Evolutionary conservation across 2,888 invertebrate genomes (phyloP).

Genomic region (Dastarcus helophoroides): DNA sequence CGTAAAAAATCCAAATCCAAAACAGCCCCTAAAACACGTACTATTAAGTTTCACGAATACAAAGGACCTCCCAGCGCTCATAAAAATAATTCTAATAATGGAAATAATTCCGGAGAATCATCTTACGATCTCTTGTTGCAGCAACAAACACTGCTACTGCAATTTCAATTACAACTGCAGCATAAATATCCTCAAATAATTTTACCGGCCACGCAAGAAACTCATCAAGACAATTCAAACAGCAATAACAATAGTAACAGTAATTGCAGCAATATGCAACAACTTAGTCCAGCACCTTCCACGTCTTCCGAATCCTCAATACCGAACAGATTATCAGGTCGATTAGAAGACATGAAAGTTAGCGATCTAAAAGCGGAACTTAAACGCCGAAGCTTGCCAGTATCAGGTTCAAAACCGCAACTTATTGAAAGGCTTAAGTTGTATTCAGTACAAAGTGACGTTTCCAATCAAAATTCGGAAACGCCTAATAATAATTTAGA

Average conservation of each 20-base stretch:
- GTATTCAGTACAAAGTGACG: constrained; percentile 37
- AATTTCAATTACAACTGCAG: constrained; percentile 72
- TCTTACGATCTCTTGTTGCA: constrained; percentile 85
- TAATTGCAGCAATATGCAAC: constrained; percentile 25
- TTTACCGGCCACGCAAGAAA: constrained; percentile 58
- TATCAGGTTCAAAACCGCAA: constrained; percentile 93
- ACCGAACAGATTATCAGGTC: constrained; percentile 42
- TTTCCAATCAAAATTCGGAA: constrained; percentile 19
- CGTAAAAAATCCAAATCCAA: constrained; percentile 74
- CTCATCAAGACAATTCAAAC: constrained; percentile 30
- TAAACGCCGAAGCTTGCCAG: constrained; percentile 85
- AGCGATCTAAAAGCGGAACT: constrained; percentile 89
- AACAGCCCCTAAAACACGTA: constrained; percentile 67
- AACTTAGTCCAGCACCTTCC: constrained; percentile 35
- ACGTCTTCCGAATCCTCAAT: constrained; percentile 34
- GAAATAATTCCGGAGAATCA: constrained; percentile 52
- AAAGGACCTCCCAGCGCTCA: constrained; percentile 60
- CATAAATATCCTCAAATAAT: constrained; percentile 77
- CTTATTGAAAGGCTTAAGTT: constrained; percentile 83
- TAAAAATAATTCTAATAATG: constrained; percentile 47
- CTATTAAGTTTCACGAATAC: constrained; percentile 95
- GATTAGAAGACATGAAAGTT: constrained; percentile 92
- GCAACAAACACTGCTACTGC: constrained; percentile 87
- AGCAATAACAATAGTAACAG: constrained; percentile 16
- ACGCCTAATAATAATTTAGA: constrained; percentile 31